These are phyloP conservation scores for Pangasianodon hypophthalmus DNA, from an alignment of 2,113 vertebrate genomes.

Conservation along the genomic window DNA sequence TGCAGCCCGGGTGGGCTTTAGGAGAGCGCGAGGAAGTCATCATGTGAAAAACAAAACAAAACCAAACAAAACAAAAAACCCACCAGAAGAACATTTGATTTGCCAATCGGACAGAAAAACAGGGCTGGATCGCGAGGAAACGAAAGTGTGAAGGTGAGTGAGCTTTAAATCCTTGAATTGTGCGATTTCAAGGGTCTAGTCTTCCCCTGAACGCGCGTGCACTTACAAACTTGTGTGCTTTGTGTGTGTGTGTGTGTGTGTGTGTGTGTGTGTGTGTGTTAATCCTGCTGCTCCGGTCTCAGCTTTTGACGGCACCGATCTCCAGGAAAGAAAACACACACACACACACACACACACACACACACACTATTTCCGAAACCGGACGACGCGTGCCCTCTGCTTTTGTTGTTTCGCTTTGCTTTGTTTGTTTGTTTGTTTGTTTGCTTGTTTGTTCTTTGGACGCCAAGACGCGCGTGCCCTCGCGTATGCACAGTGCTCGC, in stretches of 20 bases:
- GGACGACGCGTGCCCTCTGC: neutral
- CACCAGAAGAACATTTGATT: constrained; percentile 35
- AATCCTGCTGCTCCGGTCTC: neutral
- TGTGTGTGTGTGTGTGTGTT: constrained; percentile 28
- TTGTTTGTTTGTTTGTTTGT: neutral
- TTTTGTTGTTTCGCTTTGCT: neutral
- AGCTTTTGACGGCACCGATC: neutral
- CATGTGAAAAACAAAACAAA: constrained; percentile 71
- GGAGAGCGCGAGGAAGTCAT: constrained; percentile 72
- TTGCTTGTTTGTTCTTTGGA: neutral
- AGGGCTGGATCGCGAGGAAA: constrained; percentile 66
- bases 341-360: neutral
- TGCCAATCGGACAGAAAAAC: constrained; percentile 67
- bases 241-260: constrained; percentile 14
- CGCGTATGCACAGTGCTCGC: neutral
- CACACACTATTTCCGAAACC: neutral
- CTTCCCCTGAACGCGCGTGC: constrained; percentile 16
- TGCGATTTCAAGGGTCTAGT: neutral
- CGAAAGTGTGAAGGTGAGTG: constrained; percentile 72
- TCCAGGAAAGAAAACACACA: neutral
- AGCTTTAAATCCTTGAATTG: neutral
- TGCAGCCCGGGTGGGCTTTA: constrained; percentile 64
- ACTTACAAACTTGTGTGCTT: constrained; percentile 67
- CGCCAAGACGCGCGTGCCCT: neutral
- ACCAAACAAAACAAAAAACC: neutral